A percentile compares a stretch with the other conserved stretches of the same genome.
phyloP scores from a whole-genome alignment of 23 tunicate genomes.

The Styela plicata region DNA sequence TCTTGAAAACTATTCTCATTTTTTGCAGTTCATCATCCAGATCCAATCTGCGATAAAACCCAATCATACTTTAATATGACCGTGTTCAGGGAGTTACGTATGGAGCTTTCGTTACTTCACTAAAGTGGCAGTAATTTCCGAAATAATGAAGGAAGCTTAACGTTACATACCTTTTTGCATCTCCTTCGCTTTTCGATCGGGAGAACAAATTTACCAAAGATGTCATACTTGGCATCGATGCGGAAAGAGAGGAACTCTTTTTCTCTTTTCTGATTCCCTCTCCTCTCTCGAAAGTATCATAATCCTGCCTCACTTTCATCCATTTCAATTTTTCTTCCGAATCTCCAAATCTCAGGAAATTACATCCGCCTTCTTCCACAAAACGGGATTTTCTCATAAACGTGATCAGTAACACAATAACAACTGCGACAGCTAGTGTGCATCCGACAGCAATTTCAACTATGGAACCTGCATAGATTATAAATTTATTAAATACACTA shows the following conservation, averaged over 20 bases:
- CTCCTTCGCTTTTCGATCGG: not conserved
- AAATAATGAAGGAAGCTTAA: no score
- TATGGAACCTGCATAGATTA: conserved; percentile 14
- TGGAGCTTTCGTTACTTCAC: no score
- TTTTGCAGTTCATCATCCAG: no score
- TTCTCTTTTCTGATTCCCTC: conserved; percentile 3
- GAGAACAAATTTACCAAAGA: not conserved
- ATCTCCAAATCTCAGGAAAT: not conserved
- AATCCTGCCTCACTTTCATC: conserved; percentile 14
- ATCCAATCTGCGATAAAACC: no score
- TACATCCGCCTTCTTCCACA: conserved; percentile 2
- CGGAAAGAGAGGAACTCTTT: not conserved
- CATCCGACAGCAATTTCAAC: conserved; percentile 30
- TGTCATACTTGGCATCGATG: not conserved
- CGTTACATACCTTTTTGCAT: not conserved
- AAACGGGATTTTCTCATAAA: conserved; percentile 5
- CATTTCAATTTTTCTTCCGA: conserved; percentile 1
- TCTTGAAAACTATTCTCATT: no score
- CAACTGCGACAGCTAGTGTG: conserved; percentile 4
- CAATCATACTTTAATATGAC: no score
- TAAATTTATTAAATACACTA: no score
- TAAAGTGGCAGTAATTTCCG: no score
- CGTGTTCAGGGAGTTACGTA: no score
- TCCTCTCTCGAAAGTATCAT: conserved; percentile 11
- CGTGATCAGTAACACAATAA: conserved; percentile 11